Evolutionary conservation across 2,888 invertebrate genomes (phyloP).

Genomic region (Parnassius mnemosyne): DNA sequence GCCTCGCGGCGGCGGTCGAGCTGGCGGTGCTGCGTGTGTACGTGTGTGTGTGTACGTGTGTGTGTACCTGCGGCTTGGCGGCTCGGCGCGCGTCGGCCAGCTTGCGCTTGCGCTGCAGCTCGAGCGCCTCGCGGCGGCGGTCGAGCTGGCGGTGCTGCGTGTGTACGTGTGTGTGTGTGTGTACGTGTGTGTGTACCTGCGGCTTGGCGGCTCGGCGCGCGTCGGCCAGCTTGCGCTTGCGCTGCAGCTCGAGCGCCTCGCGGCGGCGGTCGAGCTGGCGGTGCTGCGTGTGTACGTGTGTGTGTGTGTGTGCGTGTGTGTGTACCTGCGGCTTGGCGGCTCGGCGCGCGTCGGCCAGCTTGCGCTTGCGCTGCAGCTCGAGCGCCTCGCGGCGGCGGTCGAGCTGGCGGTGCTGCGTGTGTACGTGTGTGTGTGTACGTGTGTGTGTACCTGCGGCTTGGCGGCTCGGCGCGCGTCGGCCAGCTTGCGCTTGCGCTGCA

Average conservation of each 20-base stretch:
- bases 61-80: constrained; percentile 41
- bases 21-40: constrained; percentile 60
- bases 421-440: not conserved
- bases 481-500: constrained; percentile 74
- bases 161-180: not conserved
- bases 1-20: constrained; percentile 73
- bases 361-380: constrained; percentile 72
- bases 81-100: constrained; percentile 74
- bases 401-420: constrained; percentile 51
- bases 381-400: constrained; percentile 73
- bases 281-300: constrained; percentile 55
- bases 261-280: constrained; percentile 69
- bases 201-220: constrained; percentile 73
- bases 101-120: constrained; percentile 71
- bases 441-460: constrained; percentile 54
- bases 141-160: constrained; percentile 47
- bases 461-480: constrained; percentile 74
- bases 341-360: constrained; percentile 72
- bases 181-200: constrained; percentile 40
- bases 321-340: constrained; percentile 48
- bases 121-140: constrained; percentile 70
- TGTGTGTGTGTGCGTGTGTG: not conserved
- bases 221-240: no score
- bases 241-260: constrained; percentile 70
- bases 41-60: not conserved